phyloP scores from a whole-genome alignment of 2,888 invertebrate genomes.

The Euproctis similis region DNA sequence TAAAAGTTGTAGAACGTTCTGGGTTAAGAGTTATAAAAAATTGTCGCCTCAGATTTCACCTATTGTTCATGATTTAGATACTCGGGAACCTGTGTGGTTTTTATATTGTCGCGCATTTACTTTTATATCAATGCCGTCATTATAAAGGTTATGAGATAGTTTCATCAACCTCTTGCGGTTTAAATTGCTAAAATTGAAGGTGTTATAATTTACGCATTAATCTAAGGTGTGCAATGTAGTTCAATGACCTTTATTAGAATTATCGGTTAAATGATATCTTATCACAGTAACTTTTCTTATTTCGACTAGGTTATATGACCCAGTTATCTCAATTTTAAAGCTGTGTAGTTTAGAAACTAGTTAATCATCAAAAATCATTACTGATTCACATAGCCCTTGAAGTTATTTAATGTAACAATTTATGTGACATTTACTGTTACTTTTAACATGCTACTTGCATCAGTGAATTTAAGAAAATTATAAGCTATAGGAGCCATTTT shows the following conservation, averaged over 20 bases:
- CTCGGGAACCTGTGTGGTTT: slow-evolving; percentile 42
- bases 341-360: background rate
- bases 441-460: no score
- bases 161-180: no score
- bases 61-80: slow-evolving; percentile 54
- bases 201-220: slow-evolving; percentile 8
- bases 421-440: slow-evolving; percentile 16
- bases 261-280: slow-evolving; percentile 35
- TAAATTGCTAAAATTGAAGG: slow-evolving; percentile 14
- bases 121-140: slow-evolving; percentile 42
- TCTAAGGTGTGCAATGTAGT: slow-evolving; percentile 23
- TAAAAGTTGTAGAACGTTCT: slow-evolving; percentile 42
- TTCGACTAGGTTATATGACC: slow-evolving; percentile 20
- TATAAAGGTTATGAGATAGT: slow-evolving; percentile 39
- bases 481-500: no score
- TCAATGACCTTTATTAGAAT: slow-evolving; percentile 42
- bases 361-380: background rate
- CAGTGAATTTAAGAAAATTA: no score
- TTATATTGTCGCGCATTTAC: slow-evolving; percentile 32
- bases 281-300: slow-evolving; percentile 17
- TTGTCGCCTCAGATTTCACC: slow-evolving; percentile 52
- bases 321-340: slow-evolving; percentile 8
- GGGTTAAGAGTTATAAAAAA: slow-evolving; percentile 30
- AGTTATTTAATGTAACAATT: no score
- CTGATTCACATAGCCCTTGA: no score